Evolutionary conservation across 2,113 vertebrate genomes (phyloP), one percentile per base, ranked within the genome.

Genomic region (Sebastes fasciatus): DNA sequence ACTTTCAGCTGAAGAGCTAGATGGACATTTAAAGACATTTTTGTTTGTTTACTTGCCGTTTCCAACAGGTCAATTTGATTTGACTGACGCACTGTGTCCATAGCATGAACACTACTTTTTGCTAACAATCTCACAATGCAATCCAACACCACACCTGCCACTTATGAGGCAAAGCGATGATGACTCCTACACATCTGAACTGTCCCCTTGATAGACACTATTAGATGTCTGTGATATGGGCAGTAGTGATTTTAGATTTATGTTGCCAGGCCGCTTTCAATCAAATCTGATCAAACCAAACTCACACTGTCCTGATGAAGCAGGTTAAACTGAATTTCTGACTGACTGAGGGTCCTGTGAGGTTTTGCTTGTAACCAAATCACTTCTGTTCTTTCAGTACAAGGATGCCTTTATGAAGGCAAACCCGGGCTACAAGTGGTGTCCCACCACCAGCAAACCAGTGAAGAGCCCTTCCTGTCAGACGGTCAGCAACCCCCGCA

Each of bases 321-420:
- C 23, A n/a, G 6, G n/a, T 74, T 5, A 49, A n/a, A 23, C 21
- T 19, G 14, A 2, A 14, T 6, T 9, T 42, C 19, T 48, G 8
- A 74, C 55, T 61, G 13, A n/a, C n/a, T n/a, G n/a, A n/a, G 9
- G 4, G 11, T 4, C 6, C 40, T 43, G 34, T 6, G 16, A 45
- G 8, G 6, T 62, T 57, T 76, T 51, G 8, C 21, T 72, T 68
- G 1, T 57, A 66, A 66, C 40, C 6, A 64, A 65, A 74, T 60
- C 5, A 7, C 40, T 60, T 73, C 16, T 77, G 7, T 74, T 82
- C 1, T 92, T 93, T 86, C 90, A 99, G 98, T 99, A 99, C 92
- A 99, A 99, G 77, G 98, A 99, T 93, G 98, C 98, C 40, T 99
- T 99, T 90, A 99, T 99, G 98, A 99, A 99, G 93, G 98, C 98